Evolutionary conservation across 2,797 vertebrate species (phyloP).

Genomic region (Phataginus tricuspis): DNA sequence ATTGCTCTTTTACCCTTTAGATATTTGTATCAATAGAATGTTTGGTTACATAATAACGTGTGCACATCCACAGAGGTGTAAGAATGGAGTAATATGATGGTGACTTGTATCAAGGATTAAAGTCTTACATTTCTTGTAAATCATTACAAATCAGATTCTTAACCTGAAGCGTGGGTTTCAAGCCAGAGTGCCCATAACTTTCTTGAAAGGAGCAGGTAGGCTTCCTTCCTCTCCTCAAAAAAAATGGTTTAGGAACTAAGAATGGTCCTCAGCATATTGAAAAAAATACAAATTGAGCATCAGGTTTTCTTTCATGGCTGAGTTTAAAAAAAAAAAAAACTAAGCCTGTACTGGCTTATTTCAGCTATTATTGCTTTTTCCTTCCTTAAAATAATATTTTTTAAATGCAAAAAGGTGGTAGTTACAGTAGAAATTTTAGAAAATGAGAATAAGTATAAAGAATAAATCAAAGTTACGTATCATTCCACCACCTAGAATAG

Average conservation of each 20-base stretch:
- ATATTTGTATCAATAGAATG: neutral
- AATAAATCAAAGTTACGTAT: neutral
- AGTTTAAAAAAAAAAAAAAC: neutral
- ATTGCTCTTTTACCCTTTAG: neutral
- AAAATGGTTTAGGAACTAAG: neutral
- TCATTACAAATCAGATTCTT: neutral
- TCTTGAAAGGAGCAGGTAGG: neutral
- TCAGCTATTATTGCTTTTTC: neutral
- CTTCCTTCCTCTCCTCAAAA: neutral
- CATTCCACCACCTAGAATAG: neutral
- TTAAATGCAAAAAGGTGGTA: neutral
- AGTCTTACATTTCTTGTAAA: neutral
- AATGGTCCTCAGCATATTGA: neutral
- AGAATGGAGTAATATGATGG: neutral
- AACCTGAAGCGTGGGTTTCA: neutral
- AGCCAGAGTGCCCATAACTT: neutral
- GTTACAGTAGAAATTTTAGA: neutral
- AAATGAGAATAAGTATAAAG: slow-evolving; percentile 2
- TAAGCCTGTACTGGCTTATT: neutral
- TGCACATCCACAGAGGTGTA: neutral
- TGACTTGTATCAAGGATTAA: neutral
- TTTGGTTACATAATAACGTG: neutral
- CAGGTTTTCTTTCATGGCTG: slow-evolving; percentile 5
- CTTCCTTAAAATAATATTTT: neutral
- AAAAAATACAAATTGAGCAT: neutral